Base-by-base conservation (phyloP, 2,113 vertebrate genomes). In the Myotis yumanensis region DNA sequence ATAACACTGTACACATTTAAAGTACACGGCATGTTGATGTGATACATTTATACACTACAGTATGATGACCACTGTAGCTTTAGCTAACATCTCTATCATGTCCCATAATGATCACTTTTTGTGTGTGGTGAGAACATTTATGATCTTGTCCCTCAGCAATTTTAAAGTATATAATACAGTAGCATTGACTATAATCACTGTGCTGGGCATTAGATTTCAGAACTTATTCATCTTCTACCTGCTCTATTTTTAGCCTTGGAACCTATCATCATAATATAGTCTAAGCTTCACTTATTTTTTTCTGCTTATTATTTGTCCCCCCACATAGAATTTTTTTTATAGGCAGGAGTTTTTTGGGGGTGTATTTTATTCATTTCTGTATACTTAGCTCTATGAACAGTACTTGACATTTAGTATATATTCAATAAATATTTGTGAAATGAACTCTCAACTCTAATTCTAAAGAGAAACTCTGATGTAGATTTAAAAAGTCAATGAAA, bases 301-400 rank as follows among this genome's bases (percentile, higher is more conserved):
- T 64, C 40, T 64, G 59, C 52, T 76, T 79, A 73, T 73, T 59
- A 83, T 57, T 54, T 91, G 30, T 85, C 51, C 83, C 18, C 30
- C 15, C n/a, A 77, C 62, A 83, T 30, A 72, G 43, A 72, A 88
- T 40, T 16, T 15, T 15, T 59, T 68, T 77, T 35, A 1, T 8
- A 71, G 35, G 35, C 5, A 80, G 9, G 32, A 40, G 11, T 92
- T 81, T 90, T 75, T 73, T 3, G 15, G 54, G n/a, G 32, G 46
- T 85, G 16, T 89, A 10, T 77, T 86, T 87, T 80, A 80, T 84
- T 81, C 16, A 46, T 75, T 92, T 92, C 52, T 54, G 22, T 80
- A 59, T 25, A 37, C 20, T 73, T 40, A 71, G 32, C 7, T 82
- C 52, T 94, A 82, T 66, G 43, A 89, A 59, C 1, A 72, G 14